Base-by-base conservation (phyloP, 2,888 invertebrate species). In the Sinodicranocentrus sp. region DNA sequence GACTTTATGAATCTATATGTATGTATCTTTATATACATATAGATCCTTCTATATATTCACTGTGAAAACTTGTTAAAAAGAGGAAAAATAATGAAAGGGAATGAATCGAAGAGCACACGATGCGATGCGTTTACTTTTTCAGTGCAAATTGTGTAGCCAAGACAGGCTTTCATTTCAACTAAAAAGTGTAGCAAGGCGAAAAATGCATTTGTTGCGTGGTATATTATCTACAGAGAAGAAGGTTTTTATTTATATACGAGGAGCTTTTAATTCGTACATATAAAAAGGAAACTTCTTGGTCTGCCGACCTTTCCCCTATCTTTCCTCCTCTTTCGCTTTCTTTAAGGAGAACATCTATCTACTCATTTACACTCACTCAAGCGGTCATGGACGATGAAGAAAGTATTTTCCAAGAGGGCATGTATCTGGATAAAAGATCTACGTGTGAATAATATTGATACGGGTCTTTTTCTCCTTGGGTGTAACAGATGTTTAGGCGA, bases 321-420 rank as follows among this genome's bases (percentile, higher is more conserved):
- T 68, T 2, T 19, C n/a, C 48, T 48, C 21, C 21, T 71, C 23
- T 59, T 43, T 70, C 28, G 43, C 39, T 57, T 54, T 77, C 28
- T 70, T 43, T 15, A n/a, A 39, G 21, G 23, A 23, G 48, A 63
- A 43, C 61, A 75, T 75, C 73, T 75, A 72, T 63, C 82, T 82
- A 61, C 82, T 82, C 82, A 82, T 82, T 82, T 82, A 82, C 82
- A 82, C 82, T 82, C 82, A 82, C 82, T 82, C 75, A 82, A 68
- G 75, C 70, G 75, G 82, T 75, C 82, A 82, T 75, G 82, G 75
- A 82, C 75, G 75, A 75, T 75, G 75, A 75, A 82, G 82, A 82
- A 82, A 82, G 82, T 82, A 80, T 75, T 82, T 75, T 82, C 48
- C 63, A 17, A 33, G 75, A 70, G 43, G 59, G 61, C 61, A 68